These are phyloP conservation scores for Bombyx mori DNA, from an alignment of 1,140 invertebrate species.

Conservation along the genomic window ASM3026992v2 NC_085110.1:11196501-11197000, in stretches of 20 bases:
- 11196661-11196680: conserved; percentile 41
- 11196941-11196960: neutral
- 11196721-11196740: conserved; percentile 15
- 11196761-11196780: too few species aligned
- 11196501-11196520: conserved; percentile 64
- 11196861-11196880: too few species aligned
- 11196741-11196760: too few species aligned
- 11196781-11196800: too few species aligned
- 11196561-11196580: conserved; percentile 71
- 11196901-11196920: too few species aligned
- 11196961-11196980: neutral
- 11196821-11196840: too few species aligned
- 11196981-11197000: neutral
- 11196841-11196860: too few species aligned
- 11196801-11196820: too few species aligned
- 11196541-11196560: conserved; percentile 70
- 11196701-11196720: conserved; percentile 26
- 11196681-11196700: conserved; percentile 10
- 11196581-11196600: conserved; percentile 70
- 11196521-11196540: conserved; percentile 64
- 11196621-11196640: conserved; percentile 53
- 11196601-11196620: conserved; percentile 63
- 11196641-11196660: conserved; percentile 61
- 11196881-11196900: too few species aligned
- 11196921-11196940: too few species aligned